Percentiles rank a stretch among this genome's conserved stretches.
Evolutionary conservation across 2,797 vertebrate genomes (phyloP).

Genomic region (Poeciliopsis turneri): DNA sequence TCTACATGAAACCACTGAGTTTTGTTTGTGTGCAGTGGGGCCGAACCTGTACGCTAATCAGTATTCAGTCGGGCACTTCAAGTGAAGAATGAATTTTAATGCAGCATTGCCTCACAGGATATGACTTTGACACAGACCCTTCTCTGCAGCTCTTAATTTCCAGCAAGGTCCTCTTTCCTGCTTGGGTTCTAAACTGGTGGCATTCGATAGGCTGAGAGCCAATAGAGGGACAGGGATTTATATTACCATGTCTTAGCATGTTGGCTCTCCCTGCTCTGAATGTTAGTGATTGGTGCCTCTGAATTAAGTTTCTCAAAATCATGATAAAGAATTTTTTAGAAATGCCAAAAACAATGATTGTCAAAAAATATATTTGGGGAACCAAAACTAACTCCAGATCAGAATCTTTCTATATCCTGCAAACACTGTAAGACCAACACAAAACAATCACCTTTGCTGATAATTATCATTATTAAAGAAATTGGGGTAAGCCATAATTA

Average conservation of each 20-base stretch:
- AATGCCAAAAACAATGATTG: background rate
- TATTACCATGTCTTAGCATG: slow-evolving; percentile 35
- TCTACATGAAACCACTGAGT: background rate
- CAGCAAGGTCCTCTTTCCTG: slow-evolving; percentile 27
- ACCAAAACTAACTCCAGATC: background rate
- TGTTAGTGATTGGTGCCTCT: slow-evolving; percentile 38
- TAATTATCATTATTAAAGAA: background rate
- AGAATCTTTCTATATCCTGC: background rate
- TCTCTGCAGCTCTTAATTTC: slow-evolving; percentile 45
- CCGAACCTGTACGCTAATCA: slow-evolving; percentile 39
- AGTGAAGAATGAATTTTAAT: slow-evolving; percentile 67
- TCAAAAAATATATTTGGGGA: background rate
- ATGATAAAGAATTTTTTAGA: background rate
- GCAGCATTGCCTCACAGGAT: slow-evolving; percentile 57
- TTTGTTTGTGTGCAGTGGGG: slow-evolving; percentile 38
- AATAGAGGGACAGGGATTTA: slow-evolving; percentile 27
- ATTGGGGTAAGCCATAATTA: background rate
- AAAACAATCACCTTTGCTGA: background rate
- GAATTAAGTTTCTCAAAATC: background rate
- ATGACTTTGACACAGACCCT: slow-evolving; percentile 63
- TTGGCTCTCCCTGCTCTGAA: slow-evolving; percentile 25
- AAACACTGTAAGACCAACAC: background rate
- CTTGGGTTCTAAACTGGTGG: slow-evolving; percentile 42
- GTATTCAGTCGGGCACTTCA: slow-evolving; percentile 56
- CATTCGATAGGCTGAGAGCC: slow-evolving; percentile 36